These are phyloP conservation scores for Odiellus spinosus DNA, from an alignment of 2,888 invertebrate species.

Conservation along the genomic window DNA sequence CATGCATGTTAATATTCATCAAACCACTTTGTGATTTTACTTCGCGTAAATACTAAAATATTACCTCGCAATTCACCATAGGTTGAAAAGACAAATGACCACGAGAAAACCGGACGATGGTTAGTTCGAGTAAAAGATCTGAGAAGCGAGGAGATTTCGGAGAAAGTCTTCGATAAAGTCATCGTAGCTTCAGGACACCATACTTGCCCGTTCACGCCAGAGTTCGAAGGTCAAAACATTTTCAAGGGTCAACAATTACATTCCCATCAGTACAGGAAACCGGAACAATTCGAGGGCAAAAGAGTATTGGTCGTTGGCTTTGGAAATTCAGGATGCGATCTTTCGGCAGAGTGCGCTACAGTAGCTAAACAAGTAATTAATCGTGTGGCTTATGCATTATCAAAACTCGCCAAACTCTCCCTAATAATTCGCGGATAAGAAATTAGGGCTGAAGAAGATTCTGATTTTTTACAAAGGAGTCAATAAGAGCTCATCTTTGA, in stretches of 20 bases:
- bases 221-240: slow-evolving; percentile 27
- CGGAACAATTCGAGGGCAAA: slow-evolving; percentile 21
- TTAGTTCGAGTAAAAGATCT: slow-evolving; percentile 12
- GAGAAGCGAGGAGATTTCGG: slow-evolving; percentile 1
- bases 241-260: slow-evolving; percentile 23
- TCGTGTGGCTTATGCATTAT: slow-evolving; percentile 8
- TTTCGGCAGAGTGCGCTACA: slow-evolving; percentile 10
- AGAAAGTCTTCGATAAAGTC: slow-evolving; percentile 28
- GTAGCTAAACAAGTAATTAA: slow-evolving; percentile 13
- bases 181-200: slow-evolving; percentile 35
- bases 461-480: too few relatives aligned
- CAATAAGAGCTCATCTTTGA: too few relatives aligned
- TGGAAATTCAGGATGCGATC: slow-evolving; percentile 31
- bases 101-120: slow-evolving; percentile 14
- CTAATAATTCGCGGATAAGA: slow-evolving; percentile 21
- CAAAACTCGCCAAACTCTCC: background rate
- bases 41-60: too few relatives aligned
- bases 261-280: slow-evolving; percentile 17
- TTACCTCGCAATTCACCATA: too few relatives aligned
- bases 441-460: too few relatives aligned
- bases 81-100: slow-evolving; percentile 5
- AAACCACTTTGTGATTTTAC: too few relatives aligned
- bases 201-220: slow-evolving; percentile 29
- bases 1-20: too few relatives aligned
- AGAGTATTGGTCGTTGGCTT: slow-evolving; percentile 33